A percentile compares a stretch with the other conserved stretches of the same genome.
These are phyloP conservation scores for Gryon sp. DNA, from an alignment of 1,140 invertebrate species.

Conservation along the genomic window DNA sequence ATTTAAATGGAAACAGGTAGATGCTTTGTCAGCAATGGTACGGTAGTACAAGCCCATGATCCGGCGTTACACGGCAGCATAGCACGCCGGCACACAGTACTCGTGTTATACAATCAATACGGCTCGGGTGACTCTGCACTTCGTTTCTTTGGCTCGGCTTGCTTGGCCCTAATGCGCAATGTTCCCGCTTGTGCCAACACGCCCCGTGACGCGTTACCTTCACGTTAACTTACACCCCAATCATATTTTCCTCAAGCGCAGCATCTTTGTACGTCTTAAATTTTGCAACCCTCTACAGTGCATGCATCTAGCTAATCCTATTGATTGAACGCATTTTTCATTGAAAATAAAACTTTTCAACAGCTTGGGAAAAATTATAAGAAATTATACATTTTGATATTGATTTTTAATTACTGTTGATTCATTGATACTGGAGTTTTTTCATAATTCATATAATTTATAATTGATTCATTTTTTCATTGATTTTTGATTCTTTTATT, in stretches of 20 bases:
- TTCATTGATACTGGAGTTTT: too few species aligned
- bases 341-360: too few species aligned
- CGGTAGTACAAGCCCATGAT: conserved; percentile 61
- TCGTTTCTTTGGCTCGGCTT: conserved; percentile 57
- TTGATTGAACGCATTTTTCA: too few species aligned
- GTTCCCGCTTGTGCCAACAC: conserved; percentile 55
- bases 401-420: too few species aligned
- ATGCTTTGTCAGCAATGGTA: conserved; percentile 69
- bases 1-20: conserved; percentile 71
- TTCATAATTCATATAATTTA: too few species aligned
- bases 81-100: conserved; percentile 56
- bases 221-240: conserved; percentile 11
- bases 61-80: conserved; percentile 62
- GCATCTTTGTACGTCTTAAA: too few species aligned
- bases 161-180: conserved; percentile 58
- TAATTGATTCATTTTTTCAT: too few species aligned
- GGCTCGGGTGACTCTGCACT: conserved; percentile 62
- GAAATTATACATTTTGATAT: too few species aligned
- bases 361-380: too few species aligned
- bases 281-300: too few species aligned
- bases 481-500: too few species aligned
- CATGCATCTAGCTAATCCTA: too few species aligned
- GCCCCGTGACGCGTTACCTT: conserved; percentile 19
- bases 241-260: conserved; percentile 30
- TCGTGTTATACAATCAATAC: conserved; percentile 67